Evolutionary conservation across 2,888 invertebrate species (phyloP), one percentile per base, ranked within the genome.

Genomic region (Ectropis crepuscularia): DNA sequence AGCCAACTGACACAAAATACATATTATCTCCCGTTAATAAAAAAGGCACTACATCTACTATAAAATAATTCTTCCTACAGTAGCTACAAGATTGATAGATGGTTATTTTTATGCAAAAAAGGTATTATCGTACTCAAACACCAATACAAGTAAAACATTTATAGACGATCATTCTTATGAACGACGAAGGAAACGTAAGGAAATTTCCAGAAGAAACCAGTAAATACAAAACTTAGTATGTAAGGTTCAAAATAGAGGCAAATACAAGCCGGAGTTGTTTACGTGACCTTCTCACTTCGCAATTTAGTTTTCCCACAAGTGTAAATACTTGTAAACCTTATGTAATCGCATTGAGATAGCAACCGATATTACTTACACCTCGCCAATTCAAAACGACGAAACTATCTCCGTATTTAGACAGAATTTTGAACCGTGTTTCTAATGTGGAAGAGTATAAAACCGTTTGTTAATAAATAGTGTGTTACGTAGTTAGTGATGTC

Each of bases 401-500:
- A 42, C 42, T 43, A 47, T 16, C 41, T 5, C 12, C 42, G 6
- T n/a, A 12, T 10, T 5, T 5, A 4, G 0, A 47, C 9, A 9
- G 6, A 0, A 60, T n/a, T 46, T 49, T 28, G 12, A 28, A 48
- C 11, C 43, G 8, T 57, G 43, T 38, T 0, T 0, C 6, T 0
- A n/a, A 37, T 0, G 12, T 0, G 4, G 6, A 48, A 55, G 10
- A 42, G 51, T 43, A 10, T 12, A 57, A 48, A 61, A 10, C 57
- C 5, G 53, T 6, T 43, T 53, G 64, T 8, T 11, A 6, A n/a
- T n/a, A 5, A n/a, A 11, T n/a, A 16, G 47, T 12, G 16, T 46
- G 50, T 66, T 51, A 53, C 10, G 53, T 51, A 37, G 39, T 45
- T 43, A 58, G 49, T 65, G 61, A 57, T 67, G 64, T 67, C 87